phyloP scores from a whole-genome alignment of 2,797 vertebrate genomes.

The Danio tinwini region DNA sequence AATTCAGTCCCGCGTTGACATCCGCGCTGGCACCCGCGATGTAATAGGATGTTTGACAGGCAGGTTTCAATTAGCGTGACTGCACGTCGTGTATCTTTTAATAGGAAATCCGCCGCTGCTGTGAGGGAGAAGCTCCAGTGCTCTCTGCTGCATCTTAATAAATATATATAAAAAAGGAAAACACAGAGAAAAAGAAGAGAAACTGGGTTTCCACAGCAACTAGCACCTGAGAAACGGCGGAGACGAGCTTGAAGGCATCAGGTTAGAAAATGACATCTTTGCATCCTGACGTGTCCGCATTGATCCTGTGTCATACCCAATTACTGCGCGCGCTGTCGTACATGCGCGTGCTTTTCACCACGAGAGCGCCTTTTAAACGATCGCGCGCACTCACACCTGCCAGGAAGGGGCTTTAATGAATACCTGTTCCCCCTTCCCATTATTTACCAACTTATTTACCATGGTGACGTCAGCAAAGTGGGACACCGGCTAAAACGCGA shows the following conservation, averaged over 20 bases:
- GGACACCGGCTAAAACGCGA: too few relatives aligned
- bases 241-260: conserved; percentile 69
- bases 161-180: conserved; percentile 50
- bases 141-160: conserved; percentile 69
- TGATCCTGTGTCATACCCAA: conserved; percentile 79
- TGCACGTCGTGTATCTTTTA: conserved; percentile 66
- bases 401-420: conserved; percentile 40
- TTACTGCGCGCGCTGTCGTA: conserved; percentile 68
- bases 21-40: conserved; percentile 5
- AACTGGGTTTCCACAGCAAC: conserved; percentile 79
- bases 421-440: background rate
- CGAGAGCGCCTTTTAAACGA: conserved; percentile 46
- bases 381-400: conserved; percentile 29
- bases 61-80: conserved; percentile 66
- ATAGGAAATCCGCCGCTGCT: conserved; percentile 61
- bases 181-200: conserved; percentile 66
- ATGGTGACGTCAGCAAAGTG: too few relatives aligned
- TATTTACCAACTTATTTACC: background rate
- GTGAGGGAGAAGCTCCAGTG: conserved; percentile 45
- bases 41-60: conserved; percentile 44
- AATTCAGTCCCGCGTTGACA: conserved; percentile 21
- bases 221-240: conserved; percentile 52
- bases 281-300: conserved; percentile 68
- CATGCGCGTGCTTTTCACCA: conserved; percentile 40
- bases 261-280: conserved; percentile 68